Evolutionary conservation across 2,797 vertebrate genomes (phyloP).

Genomic region (Knipowitschia caucasica): DNA sequence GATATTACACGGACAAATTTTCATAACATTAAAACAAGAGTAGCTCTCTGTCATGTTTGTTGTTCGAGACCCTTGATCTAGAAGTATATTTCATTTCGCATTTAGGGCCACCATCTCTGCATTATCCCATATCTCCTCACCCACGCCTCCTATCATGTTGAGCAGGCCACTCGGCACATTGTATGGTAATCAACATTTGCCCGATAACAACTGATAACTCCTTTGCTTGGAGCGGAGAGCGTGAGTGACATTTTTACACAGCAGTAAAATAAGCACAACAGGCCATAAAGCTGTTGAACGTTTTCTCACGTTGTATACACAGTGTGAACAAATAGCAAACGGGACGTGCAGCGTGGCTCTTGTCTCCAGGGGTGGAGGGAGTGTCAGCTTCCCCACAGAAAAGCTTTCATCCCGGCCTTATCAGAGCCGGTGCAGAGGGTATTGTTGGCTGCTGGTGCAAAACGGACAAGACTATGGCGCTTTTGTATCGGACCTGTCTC

Average conservation of each 20-base stretch:
- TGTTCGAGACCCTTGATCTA: too few species aligned
- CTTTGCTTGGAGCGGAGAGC: slow-evolving; percentile 41
- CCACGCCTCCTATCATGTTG: slow-evolving; percentile 68
- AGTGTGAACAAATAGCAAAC: slow-evolving; percentile 40
- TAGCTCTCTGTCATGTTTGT: too few species aligned
- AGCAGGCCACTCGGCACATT: slow-evolving; percentile 48
- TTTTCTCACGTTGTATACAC: slow-evolving; percentile 21
- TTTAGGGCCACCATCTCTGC: not conserved
- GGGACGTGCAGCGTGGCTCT: slow-evolving; percentile 25
- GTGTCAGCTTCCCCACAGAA: slow-evolving; percentile 49
- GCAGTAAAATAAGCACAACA: slow-evolving; percentile 44
- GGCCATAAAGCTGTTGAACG: slow-evolving; percentile 40
- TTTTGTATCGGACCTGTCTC: slow-evolving; percentile 20
- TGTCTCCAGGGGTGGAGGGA: slow-evolving; percentile 16
- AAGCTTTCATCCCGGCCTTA: slow-evolving; percentile 68
- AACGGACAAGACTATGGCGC: slow-evolving; percentile 27
- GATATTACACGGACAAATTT: too few species aligned
- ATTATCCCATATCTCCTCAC: slow-evolving; percentile 38
- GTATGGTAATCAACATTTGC: slow-evolving; percentile 68
- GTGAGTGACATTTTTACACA: slow-evolving; percentile 54
- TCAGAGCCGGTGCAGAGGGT: slow-evolving; percentile 65
- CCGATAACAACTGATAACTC: slow-evolving; percentile 81
- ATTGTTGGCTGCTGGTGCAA: slow-evolving; percentile 57
- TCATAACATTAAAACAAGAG: too few species aligned
- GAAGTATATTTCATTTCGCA: slow-evolving; percentile 6